Percentiles rank a stretch among this genome's conserved stretches.
phyloP scores from a whole-genome alignment of 2,888 invertebrate species.

The Gibbula magus region DNA sequence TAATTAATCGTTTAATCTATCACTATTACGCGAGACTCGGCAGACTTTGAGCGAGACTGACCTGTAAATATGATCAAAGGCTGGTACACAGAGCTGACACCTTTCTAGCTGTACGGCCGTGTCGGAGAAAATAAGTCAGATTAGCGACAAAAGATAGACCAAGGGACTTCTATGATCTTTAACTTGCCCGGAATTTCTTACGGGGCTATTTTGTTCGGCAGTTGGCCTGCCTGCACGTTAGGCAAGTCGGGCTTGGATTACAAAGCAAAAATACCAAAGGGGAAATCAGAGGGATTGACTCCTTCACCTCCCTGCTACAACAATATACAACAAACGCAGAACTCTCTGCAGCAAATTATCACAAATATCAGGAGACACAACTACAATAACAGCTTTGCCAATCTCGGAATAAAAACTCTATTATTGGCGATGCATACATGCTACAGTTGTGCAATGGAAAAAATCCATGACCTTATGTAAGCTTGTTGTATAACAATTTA shows the following conservation, averaged over 20 bases:
- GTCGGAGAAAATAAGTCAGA: background rate
- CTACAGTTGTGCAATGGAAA: no score
- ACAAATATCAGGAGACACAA: background rate
- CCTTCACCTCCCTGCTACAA: background rate
- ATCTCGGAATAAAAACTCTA: no score
- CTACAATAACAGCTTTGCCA: background rate
- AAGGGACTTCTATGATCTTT: background rate
- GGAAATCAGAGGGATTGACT: background rate
- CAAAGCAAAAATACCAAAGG: slow-evolving; percentile 15
- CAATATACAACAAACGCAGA: background rate
- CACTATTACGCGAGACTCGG: background rate
- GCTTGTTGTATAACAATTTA: no score
- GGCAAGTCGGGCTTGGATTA: background rate
- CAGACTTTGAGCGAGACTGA: background rate
- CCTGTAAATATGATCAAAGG: background rate
- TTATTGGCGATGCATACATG: no score
- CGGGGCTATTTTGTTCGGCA: background rate
- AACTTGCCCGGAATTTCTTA: background rate
- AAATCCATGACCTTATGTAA: no score
- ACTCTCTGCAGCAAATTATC: background rate
- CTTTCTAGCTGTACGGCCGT: background rate
- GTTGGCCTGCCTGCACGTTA: background rate
- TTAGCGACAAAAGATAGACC: background rate
- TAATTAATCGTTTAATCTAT: slow-evolving; percentile 3
- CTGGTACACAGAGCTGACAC: background rate